phyloP scores from a whole-genome alignment of 2,113 vertebrate genomes.

The Hepsetus odoe region DNA sequence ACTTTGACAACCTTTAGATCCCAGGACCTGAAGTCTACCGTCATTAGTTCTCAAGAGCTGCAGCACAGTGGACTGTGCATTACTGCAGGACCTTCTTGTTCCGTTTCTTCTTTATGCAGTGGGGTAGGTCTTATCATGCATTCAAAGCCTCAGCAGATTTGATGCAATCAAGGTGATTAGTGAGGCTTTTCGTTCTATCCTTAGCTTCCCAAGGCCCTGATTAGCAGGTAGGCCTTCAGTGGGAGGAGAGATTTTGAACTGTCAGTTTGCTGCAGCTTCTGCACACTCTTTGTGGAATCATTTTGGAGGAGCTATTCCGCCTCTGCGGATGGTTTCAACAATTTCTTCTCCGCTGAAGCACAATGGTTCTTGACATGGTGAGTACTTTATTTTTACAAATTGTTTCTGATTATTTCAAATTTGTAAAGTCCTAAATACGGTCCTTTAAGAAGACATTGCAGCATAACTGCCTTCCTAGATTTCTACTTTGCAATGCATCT shows the following conservation, averaged over 20 bases:
- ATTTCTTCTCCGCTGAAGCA: conserved; percentile 26
- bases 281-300: conserved; percentile 26
- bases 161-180: conserved; percentile 81
- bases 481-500: not conserved
- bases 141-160: conserved; percentile 77
- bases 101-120: conserved; percentile 64
- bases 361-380: conserved; percentile 54
- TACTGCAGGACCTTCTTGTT: conserved; percentile 5
- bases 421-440: not conserved
- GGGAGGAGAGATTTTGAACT: conserved; percentile 58
- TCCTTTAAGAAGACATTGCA: too few species aligned
- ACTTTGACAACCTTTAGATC: not conserved
- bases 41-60: not conserved
- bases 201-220: conserved; percentile 78
- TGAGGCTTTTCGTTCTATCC: conserved; percentile 86
- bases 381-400: conserved; percentile 59
- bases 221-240: conserved; percentile 71
- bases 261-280: conserved; percentile 41
- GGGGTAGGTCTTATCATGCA: conserved; percentile 68
- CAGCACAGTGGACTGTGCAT: not conserved
- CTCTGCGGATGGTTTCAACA: conserved; percentile 14
- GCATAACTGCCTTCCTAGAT: not conserved
- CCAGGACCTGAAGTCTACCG: too few species aligned
- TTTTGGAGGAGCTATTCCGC: conserved; percentile 33
- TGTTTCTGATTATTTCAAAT: not conserved